phyloP scores from a whole-genome alignment of 2,113 vertebrate species.

The Tupaia tana region DNA sequence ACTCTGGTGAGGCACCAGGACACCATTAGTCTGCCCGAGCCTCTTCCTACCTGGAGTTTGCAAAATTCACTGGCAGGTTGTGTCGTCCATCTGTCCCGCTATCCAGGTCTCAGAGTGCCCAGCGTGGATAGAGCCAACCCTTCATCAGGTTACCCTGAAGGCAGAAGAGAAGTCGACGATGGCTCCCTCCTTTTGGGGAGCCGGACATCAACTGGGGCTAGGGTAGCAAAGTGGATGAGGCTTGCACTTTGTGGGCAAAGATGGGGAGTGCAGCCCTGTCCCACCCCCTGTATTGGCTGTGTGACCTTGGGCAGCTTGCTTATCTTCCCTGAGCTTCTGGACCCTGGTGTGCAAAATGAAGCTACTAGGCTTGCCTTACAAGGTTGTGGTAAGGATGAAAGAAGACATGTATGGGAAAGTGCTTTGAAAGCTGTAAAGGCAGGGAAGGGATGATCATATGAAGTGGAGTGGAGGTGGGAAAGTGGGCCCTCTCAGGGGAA shows the following conservation, averaged over 20 bases:
- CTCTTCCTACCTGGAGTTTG: slow-evolving; percentile 18
- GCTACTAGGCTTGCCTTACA: slow-evolving; percentile 21
- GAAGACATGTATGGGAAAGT: background rate
- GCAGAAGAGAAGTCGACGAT: slow-evolving; percentile 14
- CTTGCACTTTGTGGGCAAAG: slow-evolving; percentile 26
- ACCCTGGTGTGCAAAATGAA: slow-evolving; percentile 46
- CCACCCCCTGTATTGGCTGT: slow-evolving; percentile 18
- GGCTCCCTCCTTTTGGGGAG: background rate
- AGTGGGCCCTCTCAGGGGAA: slow-evolving; percentile 1
- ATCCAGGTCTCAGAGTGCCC: background rate
- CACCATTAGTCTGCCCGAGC: background rate
- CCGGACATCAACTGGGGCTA: background rate
- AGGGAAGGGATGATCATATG: background rate
- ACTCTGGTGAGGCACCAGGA: background rate
- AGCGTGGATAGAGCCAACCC: background rate
- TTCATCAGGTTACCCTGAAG: background rate
- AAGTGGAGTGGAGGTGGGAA: background rate
- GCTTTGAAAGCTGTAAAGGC: slow-evolving; percentile 51
- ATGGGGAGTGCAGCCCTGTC: background rate
- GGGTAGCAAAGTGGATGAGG: background rate
- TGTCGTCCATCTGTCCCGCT: background rate
- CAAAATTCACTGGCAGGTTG: slow-evolving; percentile 12
- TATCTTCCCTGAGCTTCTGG: slow-evolving; percentile 62
- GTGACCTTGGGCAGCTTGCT: slow-evolving; percentile 61
- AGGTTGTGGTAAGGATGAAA: slow-evolving; percentile 43